Percentiles rank a stretch among this genome's conserved stretches.
Evolutionary conservation across 2,113 vertebrate species (phyloP).

Genomic region (Hyperopisus bebe): DNA sequence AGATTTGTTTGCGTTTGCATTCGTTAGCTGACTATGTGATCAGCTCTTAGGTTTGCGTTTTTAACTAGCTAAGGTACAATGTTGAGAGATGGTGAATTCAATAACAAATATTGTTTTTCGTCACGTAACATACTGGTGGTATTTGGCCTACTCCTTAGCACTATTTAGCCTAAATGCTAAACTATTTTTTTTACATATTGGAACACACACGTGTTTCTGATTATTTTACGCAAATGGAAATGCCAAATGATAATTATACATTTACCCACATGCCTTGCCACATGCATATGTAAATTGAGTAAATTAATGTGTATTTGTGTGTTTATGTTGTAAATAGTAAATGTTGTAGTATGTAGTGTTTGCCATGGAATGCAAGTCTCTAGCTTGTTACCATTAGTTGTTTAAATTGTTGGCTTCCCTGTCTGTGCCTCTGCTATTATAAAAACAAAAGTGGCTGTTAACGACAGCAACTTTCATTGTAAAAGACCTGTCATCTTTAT

Average conservation of each 20-base stretch:
- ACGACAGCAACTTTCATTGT: too few relatives aligned
- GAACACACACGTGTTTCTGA: not conserved
- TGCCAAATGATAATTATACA: not conserved
- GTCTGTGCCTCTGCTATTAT: too few relatives aligned
- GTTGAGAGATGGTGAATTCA: not conserved
- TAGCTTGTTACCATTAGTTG: too few relatives aligned
- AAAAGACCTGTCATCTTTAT: too few relatives aligned
- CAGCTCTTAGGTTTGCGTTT: not conserved
- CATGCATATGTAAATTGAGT: not conserved
- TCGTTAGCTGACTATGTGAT: not conserved
- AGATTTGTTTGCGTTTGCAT: not conserved
- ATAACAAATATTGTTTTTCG: too few relatives aligned
- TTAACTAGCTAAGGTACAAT: not conserved
- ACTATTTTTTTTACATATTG: not conserved
- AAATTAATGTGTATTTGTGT: not conserved
- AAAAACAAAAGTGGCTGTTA: too few relatives aligned
- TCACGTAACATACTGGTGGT: too few relatives aligned
- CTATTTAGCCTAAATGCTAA: too few relatives aligned
- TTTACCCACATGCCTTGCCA: not conserved
- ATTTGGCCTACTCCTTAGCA: too few relatives aligned
- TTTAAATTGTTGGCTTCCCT: not conserved
- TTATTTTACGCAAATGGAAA: not conserved
- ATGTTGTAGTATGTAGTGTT: not conserved
- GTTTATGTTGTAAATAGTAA: not conserved
- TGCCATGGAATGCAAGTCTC: too few relatives aligned